Evolutionary conservation across 2,797 vertebrate species (phyloP).

Genomic region (Melanotaenia pygmaea): DNA sequence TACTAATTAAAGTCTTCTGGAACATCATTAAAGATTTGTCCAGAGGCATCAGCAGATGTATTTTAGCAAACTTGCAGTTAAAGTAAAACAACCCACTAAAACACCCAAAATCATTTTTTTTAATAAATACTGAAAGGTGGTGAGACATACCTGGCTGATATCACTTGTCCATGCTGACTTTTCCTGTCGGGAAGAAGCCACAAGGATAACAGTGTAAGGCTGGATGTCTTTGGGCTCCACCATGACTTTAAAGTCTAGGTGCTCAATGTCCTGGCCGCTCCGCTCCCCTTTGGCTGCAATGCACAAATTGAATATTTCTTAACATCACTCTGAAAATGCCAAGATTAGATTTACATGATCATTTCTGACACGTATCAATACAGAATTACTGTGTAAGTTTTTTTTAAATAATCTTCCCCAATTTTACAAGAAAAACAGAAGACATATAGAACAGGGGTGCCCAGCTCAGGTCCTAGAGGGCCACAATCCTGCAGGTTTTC

Average conservation of each 20-base stretch:
- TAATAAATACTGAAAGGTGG: not conserved
- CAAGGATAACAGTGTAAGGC: conserved; percentile 92
- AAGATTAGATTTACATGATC: not conserved
- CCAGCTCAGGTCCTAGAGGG: too few relatives aligned
- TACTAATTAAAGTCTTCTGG: not conserved
- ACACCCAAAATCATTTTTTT: not conserved
- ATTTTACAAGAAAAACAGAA: not conserved
- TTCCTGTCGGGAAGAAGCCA: conserved; percentile 95
- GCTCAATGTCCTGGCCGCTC: conserved; percentile 89
- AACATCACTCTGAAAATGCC: not conserved
- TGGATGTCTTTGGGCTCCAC: conserved; percentile 94
- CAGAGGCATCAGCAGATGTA: too few relatives aligned
- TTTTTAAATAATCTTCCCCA: not conserved
- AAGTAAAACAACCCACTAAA: not conserved
- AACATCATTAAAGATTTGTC: too few relatives aligned
- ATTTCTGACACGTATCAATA: not conserved
- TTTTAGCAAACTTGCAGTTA: too few relatives aligned
- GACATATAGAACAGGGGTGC: too few relatives aligned
- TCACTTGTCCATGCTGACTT: conserved; percentile 98
- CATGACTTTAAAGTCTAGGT: conserved; percentile 95
- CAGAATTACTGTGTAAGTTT: not conserved
- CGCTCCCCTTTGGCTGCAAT: conserved; percentile 82
- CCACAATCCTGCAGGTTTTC: too few relatives aligned
- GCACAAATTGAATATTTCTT: conserved; percentile 19
- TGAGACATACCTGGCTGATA: conserved; percentile 90